phyloP scores from a whole-genome alignment of 2,113 vertebrate species.

The Oreochromis spilurus region DNA sequence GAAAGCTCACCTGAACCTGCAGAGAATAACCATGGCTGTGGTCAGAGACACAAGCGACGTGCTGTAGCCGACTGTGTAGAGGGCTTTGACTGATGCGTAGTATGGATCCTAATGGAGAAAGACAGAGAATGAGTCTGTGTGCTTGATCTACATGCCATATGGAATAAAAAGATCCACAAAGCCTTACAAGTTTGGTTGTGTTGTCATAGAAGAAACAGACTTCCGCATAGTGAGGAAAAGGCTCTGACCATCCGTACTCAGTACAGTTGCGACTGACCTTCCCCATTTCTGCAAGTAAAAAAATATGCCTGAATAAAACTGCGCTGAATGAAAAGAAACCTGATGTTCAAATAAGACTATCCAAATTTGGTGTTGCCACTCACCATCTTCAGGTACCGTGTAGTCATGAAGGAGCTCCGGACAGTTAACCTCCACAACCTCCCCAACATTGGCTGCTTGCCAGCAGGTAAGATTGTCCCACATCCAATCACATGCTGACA shows the following conservation, averaged over 20 bases:
- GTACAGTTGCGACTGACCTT: slow-evolving; percentile 92
- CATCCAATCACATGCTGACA: slow-evolving; percentile 84
- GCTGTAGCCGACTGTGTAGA: slow-evolving; percentile 97
- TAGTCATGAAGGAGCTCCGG: slow-evolving; percentile 83
- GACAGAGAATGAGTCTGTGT: neutral
- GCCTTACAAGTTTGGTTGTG: slow-evolving; percentile 64
- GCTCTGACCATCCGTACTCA: slow-evolving; percentile 89
- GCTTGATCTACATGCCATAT: neutral
- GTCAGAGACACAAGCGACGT: slow-evolving; percentile 94
- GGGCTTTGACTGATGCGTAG: slow-evolving; percentile 89
- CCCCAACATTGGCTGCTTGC: slow-evolving; percentile 81
- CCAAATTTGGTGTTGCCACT: neutral
- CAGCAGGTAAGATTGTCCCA: slow-evolving; percentile 98
- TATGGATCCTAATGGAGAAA: slow-evolving; percentile 77
- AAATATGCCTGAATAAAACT: neutral
- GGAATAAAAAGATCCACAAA: neutral
- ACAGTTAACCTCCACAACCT: slow-evolving; percentile 86
- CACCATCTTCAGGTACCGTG: slow-evolving; percentile 86
- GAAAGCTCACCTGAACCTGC: slow-evolving; percentile 89
- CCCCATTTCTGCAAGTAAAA: slow-evolving; percentile 65
- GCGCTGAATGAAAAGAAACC: neutral
- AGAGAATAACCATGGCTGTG: slow-evolving; percentile 95
- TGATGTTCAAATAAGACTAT: neutral
- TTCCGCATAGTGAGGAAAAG: slow-evolving; percentile 90
- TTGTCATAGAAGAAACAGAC: slow-evolving; percentile 87